A percentile compares a stretch with the other conserved stretches of the same genome.
Evolutionary conservation across 2,113 vertebrate species (phyloP).

Genomic region (Trogon surrucura): DNA sequence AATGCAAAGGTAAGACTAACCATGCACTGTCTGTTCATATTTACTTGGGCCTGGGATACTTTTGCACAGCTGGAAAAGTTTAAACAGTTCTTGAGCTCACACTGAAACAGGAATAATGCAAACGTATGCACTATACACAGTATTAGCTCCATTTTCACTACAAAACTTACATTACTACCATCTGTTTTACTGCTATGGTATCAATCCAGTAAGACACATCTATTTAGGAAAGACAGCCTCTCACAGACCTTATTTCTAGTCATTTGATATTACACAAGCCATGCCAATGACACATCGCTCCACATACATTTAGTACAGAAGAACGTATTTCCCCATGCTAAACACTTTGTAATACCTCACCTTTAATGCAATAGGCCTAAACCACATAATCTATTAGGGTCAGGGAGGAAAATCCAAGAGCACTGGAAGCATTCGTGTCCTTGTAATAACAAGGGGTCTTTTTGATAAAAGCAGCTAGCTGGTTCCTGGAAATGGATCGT

Average conservation of each 20-base stretch:
- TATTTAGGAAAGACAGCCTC: neutral
- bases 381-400: neutral
- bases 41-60: neutral
- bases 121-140: neutral
- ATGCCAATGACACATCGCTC: neutral
- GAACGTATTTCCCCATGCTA: neutral
- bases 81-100: neutral
- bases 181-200: neutral
- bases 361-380: neutral
- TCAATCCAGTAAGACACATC: neutral
- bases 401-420: neutral
- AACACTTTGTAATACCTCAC: neutral
- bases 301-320: neutral
- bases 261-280: neutral
- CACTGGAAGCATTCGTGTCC: neutral
- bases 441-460: neutral
- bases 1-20: neutral
- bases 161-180: neutral
- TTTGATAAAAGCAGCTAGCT: neutral
- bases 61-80: neutral
- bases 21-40: neutral
- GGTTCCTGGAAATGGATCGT: constrained; percentile 20
- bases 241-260: neutral
- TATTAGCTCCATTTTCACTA: neutral
- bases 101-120: neutral